phyloP scores from a whole-genome alignment of 35 echinoderm and acorn worm genomes.

The Eucidaris tribuloides region DNA sequence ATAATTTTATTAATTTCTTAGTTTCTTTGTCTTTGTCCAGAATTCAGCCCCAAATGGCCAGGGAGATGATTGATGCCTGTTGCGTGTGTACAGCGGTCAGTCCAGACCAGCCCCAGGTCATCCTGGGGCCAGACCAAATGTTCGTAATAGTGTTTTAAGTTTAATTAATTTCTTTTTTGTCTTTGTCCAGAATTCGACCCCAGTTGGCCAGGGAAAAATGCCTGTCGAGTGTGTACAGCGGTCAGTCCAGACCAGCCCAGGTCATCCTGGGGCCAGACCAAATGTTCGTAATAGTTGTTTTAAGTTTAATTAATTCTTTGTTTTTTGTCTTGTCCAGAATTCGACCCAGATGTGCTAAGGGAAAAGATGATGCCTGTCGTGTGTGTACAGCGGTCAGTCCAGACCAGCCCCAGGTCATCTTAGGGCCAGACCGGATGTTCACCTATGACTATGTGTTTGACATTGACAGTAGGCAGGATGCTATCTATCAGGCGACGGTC shows the following conservation, averaged over 20 bases:
- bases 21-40: constrained; percentile 35
- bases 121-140: constrained; percentile 71
- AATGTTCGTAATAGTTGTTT: too few relatives aligned
- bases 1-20: too few relatives aligned
- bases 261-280: constrained; percentile 74
- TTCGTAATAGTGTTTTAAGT: too few relatives aligned
- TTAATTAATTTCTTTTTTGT: too few relatives aligned
- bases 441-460: constrained; percentile 95
- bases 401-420: constrained; percentile 53
- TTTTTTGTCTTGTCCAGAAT: constrained; percentile 48
- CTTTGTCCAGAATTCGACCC: constrained; percentile 58
- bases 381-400: constrained; percentile 70
- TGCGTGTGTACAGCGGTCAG: constrained; percentile 74
- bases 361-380: constrained; percentile 85
- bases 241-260: constrained; percentile 64
- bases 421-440: constrained; percentile 85
- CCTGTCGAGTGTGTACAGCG: constrained; percentile 79
- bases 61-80: constrained; percentile 84
- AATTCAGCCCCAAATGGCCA: constrained; percentile 75
- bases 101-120: constrained; percentile 58
- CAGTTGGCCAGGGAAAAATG: constrained; percentile 83
- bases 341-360: constrained; percentile 69
- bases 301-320: too few relatives aligned
- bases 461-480: constrained; percentile 79
- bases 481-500: constrained; percentile 65